Conservation (phyloP, 1,140 invertebrate species). For the Zophobas morio region DNA sequence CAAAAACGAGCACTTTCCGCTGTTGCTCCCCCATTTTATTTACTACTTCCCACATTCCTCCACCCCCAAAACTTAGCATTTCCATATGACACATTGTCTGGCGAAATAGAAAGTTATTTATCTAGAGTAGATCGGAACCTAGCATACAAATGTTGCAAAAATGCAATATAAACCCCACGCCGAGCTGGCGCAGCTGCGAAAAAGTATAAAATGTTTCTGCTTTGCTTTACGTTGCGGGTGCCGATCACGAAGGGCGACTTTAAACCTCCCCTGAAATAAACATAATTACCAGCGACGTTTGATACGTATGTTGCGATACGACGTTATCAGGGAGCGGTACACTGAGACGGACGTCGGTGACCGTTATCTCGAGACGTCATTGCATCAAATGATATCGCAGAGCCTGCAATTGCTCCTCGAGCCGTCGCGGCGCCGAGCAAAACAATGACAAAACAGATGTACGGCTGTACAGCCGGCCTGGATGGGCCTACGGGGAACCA, state of each 20-base stretch:
- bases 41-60: neutral
- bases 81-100: conserved; percentile 21
- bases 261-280: conserved; percentile 1
- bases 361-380: conserved; percentile 5
- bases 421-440: neutral
- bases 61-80: neutral
- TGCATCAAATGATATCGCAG: conserved; percentile 4
- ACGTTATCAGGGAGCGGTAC: neutral
- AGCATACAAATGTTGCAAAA: conserved; percentile 42
- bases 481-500: conserved; percentile 37
- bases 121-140: conserved; percentile 33
- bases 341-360: conserved; percentile 3
- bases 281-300: neutral
- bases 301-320: neutral
- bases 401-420: conserved; percentile 9
- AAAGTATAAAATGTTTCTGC: conserved; percentile 6
- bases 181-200: conserved; percentile 5
- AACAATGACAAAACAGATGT: conserved; percentile 44
- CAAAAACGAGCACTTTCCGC: too few relatives aligned
- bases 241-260: neutral
- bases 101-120: conserved; percentile 35
- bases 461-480: conserved; percentile 21
- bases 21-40: neutral
- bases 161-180: conserved; percentile 28
- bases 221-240: neutral